A percentile compares a stretch with the other conserved stretches of the same genome.
phyloP scores from a whole-genome alignment of 2,888 invertebrate species.

The Tholera decimalis region DNA sequence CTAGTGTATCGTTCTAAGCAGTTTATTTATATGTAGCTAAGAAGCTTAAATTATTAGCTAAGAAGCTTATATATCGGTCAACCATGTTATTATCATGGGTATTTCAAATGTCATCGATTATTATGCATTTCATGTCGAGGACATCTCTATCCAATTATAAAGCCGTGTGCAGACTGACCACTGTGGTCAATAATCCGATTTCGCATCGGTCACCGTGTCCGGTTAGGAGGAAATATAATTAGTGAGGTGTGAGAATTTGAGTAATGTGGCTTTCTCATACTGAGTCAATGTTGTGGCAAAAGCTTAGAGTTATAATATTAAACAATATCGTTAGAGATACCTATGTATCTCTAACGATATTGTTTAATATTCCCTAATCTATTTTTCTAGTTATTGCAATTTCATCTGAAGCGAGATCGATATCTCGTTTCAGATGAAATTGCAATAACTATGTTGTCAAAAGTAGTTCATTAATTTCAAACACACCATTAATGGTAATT shows the following conservation, averaged over 20 bases:
- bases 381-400: no score
- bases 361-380: neutral
- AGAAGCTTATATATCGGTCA: no score
- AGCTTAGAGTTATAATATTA: neutral
- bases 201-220: slow-evolving; percentile 66
- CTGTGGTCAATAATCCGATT: slow-evolving; percentile 80
- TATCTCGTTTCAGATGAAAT: neutral
- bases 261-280: slow-evolving; percentile 68
- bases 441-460: neutral
- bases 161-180: slow-evolving; percentile 43
- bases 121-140: slow-evolving; percentile 37
- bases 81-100: neutral
- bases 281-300: neutral
- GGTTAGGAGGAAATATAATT: slow-evolving; percentile 61
- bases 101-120: slow-evolving; percentile 32
- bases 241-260: slow-evolving; percentile 69
- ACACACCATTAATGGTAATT: no score
- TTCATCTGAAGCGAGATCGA: no score
- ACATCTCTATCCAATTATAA: slow-evolving; percentile 52
- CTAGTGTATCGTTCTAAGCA: no score
- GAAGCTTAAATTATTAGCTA: no score
- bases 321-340: neutral
- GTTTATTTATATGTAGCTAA: no score
- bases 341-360: neutral
- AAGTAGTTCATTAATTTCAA: no score